Base-by-base conservation (phyloP, 2,888 invertebrate species). In the Coelinius sp. region DNA sequence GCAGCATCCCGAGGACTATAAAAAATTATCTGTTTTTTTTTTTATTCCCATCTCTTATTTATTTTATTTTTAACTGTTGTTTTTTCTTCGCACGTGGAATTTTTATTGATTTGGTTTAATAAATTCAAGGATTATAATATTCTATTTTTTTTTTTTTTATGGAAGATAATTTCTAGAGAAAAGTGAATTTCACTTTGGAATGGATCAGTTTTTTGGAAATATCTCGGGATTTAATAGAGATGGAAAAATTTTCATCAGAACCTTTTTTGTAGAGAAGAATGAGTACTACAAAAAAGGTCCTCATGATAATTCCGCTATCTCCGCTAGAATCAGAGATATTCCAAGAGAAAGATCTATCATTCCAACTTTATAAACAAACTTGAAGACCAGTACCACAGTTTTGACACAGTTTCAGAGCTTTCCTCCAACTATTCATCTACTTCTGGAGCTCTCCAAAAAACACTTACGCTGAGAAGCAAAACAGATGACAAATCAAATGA, bases 121-220 rank as follows among this genome's bases (percentile, higher is more conserved):
- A n/a, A 71, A 75, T 68, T 25, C 59, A n/a, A 65, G 41, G 12
- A 38, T 38, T 41, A 65, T 22, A 2, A 63, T n/a, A n/a, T n/a
- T n/a, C n/a, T n/a, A n/a, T n/a, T n/a, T n/a, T n/a, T n/a, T n/a
- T n/a, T n/a, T n/a, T n/a, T n/a, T n/a, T n/a, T n/a, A 3, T 10
- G 3, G 8, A 35, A 6, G 10, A 35, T 6, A 2, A 41, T n/a
- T 41, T n/a, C 41, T n/a, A n/a, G n/a, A n/a, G n/a, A n/a, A n/a
- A n/a, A n/a, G n/a, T n/a, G n/a, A n/a, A n/a, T n/a, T n/a, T n/a
- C n/a, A n/a, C n/a, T n/a, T n/a, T n/a, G n/a, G n/a, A n/a, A n/a
- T n/a, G n/a, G n/a, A n/a, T n/a, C n/a, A n/a, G n/a, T n/a, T n/a
- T n/a, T n/a, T n/a, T n/a, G n/a, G n/a, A n/a, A n/a, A n/a, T n/a